Conservation (phyloP, 2,797 vertebrate genomes). For the Remorina albescens region DNA sequence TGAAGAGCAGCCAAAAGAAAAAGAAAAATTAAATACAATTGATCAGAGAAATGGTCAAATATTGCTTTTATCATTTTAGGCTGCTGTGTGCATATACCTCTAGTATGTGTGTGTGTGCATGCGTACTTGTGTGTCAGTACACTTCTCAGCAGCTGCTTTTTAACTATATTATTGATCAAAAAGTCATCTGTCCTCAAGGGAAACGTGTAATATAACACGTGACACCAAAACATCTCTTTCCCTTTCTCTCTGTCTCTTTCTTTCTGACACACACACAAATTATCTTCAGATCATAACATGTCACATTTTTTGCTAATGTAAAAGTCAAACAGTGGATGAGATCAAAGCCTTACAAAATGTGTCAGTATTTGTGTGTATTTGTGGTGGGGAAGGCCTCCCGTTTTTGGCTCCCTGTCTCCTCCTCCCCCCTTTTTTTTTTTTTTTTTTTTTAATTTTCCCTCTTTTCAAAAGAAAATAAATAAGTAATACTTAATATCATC, state of each 20-base stretch:
- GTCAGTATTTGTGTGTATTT: conserved; percentile 23
- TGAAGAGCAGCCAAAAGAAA: conserved; percentile 38
- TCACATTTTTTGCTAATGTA: conserved; percentile 30
- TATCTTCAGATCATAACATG: conserved; percentile 39
- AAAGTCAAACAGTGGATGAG: conserved; percentile 42
- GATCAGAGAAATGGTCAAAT: conserved; percentile 57
- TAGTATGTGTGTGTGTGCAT: neutral
- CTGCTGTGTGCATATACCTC: conserved; percentile 26
- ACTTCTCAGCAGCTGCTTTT: neutral
- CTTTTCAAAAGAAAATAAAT: conserved; percentile 78
- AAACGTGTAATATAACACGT: conserved; percentile 33
- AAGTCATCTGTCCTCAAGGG: conserved; percentile 22
- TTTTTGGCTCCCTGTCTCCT: conserved; percentile 63
- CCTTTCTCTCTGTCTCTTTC: neutral
- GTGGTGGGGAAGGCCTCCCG: conserved; percentile 47
- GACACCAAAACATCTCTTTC: conserved; percentile 9
- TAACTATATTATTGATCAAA: conserved; percentile 16
- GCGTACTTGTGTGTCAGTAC: conserved; percentile 11
- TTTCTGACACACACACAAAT: conserved; percentile 20
- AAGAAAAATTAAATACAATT: conserved; percentile 68
- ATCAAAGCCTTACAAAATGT: conserved; percentile 57
- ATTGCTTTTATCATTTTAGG: conserved; percentile 51
- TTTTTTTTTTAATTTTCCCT: conserved; percentile 55
- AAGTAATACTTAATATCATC: conserved; percentile 83
- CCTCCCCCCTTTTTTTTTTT: conserved; percentile 49